A percentile compares a stretch with the other conserved stretches of the same genome.
phyloP scores from a whole-genome alignment of 37 sponge, comb jelly and placozoan species.

The Agelas oroides region DNA sequence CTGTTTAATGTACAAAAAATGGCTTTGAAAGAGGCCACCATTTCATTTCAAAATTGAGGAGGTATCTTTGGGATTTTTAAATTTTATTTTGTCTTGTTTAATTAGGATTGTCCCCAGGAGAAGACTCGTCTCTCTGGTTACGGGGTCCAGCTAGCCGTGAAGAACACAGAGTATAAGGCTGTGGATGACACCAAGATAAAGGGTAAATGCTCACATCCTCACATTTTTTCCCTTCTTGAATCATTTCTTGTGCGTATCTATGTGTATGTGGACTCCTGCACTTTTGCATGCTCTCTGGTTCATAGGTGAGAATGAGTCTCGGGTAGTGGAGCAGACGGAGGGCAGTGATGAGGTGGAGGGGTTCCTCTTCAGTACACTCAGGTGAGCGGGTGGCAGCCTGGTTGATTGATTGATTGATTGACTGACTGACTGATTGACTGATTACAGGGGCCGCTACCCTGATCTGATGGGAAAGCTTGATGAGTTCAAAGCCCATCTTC shows the following conservation, averaged over 20 bases:
- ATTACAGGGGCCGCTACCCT: conserved; percentile 60
- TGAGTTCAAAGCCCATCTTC: conserved; percentile 75
- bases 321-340: conserved; percentile 10
- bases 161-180: conserved; percentile 97
- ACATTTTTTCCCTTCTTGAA: no score
- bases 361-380: conserved; percentile 76
- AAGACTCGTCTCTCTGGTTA: conserved; percentile 82
- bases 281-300: no score
- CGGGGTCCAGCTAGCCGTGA: conserved; percentile 93
- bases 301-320: not conserved
- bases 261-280: no score
- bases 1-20: no score
- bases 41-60: no score
- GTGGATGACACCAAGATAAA: conserved; percentile 88
- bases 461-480: conserved; percentile 62
- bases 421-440: not conserved
- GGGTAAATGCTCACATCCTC: no score
- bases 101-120: not conserved
- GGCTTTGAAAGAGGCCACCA: no score
- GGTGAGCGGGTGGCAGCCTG: conserved; percentile 37
- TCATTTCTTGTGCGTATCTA: no score
- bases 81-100: no score
- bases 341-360: conserved; percentile 83
- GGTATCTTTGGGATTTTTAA: no score
- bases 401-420: not conserved